phyloP scores from a whole-genome alignment of 1,140 invertebrate genomes.

The Chironomus striatipennis region DNA sequence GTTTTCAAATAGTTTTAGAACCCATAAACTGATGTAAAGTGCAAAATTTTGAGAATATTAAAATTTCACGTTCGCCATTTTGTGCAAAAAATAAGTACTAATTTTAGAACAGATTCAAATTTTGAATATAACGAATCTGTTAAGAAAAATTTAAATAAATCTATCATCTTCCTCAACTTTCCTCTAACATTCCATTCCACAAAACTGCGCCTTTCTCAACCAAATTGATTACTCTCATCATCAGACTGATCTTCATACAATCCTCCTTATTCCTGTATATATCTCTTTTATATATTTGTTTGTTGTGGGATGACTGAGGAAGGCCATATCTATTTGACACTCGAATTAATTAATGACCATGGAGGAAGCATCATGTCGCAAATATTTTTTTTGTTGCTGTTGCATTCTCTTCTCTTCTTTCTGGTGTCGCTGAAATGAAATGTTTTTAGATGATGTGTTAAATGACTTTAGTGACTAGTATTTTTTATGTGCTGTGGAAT shows the following conservation, averaged over 20 bases:
- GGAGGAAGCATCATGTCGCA: constrained; percentile 2
- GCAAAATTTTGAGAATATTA: too few species aligned
- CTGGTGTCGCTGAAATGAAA: neutral
- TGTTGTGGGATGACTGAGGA: neutral
- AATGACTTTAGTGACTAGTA: constrained; percentile 19
- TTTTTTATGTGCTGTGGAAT: neutral
- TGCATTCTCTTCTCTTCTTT: constrained; percentile 15
- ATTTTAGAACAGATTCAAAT: too few species aligned
- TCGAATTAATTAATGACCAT: constrained; percentile 21
- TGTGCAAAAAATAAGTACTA: too few species aligned
- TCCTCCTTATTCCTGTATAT: neutral
- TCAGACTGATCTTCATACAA: neutral
- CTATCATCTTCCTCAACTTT: too few species aligned
- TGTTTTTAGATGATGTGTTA: constrained; percentile 15
- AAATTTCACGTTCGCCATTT: too few species aligned
- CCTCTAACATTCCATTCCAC: too few species aligned
- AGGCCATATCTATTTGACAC: constrained; percentile 11
- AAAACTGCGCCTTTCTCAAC: too few species aligned
- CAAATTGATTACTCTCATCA: too few species aligned
- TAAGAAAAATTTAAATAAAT: too few species aligned
- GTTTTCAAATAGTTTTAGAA: too few species aligned
- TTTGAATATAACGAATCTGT: too few species aligned
- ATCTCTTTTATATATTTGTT: neutral
- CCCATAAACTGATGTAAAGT: too few species aligned
- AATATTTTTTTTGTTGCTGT: neutral